Evolutionary conservation across 92 coral and sea anemone species (phyloP), one percentile per base, ranked within the genome.

Genomic region (Porites evermanni): DNA sequence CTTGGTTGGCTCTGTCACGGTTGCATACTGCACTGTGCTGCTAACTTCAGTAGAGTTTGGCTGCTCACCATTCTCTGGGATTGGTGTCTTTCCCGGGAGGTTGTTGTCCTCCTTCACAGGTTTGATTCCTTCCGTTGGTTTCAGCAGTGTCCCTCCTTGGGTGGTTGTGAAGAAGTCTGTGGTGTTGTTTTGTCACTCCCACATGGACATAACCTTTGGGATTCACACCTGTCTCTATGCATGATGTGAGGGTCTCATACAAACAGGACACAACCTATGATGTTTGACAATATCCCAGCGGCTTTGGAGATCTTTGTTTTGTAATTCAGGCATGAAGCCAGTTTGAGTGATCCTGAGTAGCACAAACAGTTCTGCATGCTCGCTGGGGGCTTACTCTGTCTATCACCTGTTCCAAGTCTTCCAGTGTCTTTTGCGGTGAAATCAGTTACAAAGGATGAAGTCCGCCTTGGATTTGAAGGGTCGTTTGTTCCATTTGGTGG

Each of bases 251-350:
- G 61, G 38, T 50, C 58, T 68, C 81, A 86, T 56, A 77, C 91
- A 90, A n/a, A 79, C 88, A 24, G 75, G 91, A 58, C 90, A 90
- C 47, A 85, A 53, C 64, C 54, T 89, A 47, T 85, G 71, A 9
- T 77, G 61, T 58, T 89, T 89, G 53, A 85, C 92, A 69, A 86
- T 85, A 17, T 90, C 76, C 93, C 90, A 79, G 13, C 80, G 86
- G 75, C 70, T 61, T 17, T 70, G 79, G 23, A 84, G 32, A 61
- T 70, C 70, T 12, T 83, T 72, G 7, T 32, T 29, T 76, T 63
- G 12, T 14, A 84, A 89, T 1, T 60, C 44, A 16, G 16, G 80
- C 89, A 89, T 53, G 67, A 26, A n/a, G 89, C 44, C 11, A 89
- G 84, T 51, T 68, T 67, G n/a, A 78, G 89, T 32, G 54, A 1